Base-by-base conservation (phyloP, 2,888 invertebrate genomes). In the Augiades crinisus region DNA sequence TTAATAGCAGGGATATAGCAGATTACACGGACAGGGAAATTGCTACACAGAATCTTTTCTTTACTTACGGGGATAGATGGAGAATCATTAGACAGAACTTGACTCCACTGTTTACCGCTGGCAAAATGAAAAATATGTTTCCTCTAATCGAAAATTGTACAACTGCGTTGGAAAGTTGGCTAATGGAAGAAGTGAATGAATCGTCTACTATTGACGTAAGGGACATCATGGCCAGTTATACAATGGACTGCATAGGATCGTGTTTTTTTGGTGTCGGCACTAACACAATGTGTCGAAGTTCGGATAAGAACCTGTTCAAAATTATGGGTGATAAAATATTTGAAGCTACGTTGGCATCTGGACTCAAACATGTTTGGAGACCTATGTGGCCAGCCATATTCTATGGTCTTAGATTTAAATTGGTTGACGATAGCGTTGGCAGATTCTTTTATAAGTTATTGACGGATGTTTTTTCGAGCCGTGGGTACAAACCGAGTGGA, bases 111-210 rank as follows among this genome's bases (percentile, higher is more conserved):
- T 86, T 84, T 57, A 72, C 85, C 0, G 71, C 79, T 0, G 62
- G 74, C 0, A 85, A 83, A 59, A 78, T 83, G 68, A 83, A 74
- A 54, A 78, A 70, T 10, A 86, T 85, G 85, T 86, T 81, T 44
- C 61, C 74, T 41, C 55, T 84, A 2, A 70, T 83, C 6, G 64
- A 70, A 45, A 69, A 74, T 5, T 76, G 78, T 45, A 53, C 70
- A 0, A 51, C 57, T 3, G 56, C 57, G 0, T 71, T 80, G 2
- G 78, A 81, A 38, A 61, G 59, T 0, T 55, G 74, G 31, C 56
- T 84, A 0, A 69, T 70, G 13, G 54, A 67, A 1, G 56, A 58
- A 46, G 12, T 34, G 5, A 56, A 57, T 5, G 24, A 16, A 2
- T 58, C 58, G 0, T 54, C 62, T 0, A 54, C 54, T 0, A 36